phyloP scores from a whole-genome alignment of 2,888 invertebrate species.

The Polyommatus iphigenia region DNA sequence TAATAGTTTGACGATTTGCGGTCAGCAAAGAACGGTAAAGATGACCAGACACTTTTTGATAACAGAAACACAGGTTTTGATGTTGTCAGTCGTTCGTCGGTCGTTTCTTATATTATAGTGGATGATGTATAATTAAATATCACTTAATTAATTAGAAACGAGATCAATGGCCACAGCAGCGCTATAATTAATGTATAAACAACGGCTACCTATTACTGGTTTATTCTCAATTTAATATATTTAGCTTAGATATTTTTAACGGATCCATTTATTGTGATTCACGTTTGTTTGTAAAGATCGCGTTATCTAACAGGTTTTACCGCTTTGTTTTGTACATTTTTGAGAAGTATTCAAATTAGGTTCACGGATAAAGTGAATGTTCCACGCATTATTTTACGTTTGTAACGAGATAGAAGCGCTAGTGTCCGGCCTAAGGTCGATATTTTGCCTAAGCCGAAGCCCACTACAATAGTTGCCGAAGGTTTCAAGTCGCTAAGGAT shows the following conservation, averaged over 20 bases:
- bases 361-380: constrained; percentile 20
- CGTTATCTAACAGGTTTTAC: constrained; percentile 18
- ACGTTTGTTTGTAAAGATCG: constrained; percentile 8
- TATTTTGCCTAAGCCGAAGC: background rate
- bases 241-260: constrained; percentile 21
- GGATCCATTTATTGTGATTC: constrained; percentile 6
- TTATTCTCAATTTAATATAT: constrained; percentile 13
- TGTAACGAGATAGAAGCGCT: constrained; percentile 17
- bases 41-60: background rate
- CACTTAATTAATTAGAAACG: background rate
- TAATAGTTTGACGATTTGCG: background rate
- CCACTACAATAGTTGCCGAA: too few species aligned
- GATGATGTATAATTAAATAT: constrained; percentile 2
- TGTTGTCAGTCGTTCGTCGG: background rate
- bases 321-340: constrained; percentile 19
- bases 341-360: constrained; percentile 13
- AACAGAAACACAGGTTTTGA: background rate
- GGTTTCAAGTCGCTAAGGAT: too few species aligned
- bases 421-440: background rate
- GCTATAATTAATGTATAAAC: background rate
- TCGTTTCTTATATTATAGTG: background rate
- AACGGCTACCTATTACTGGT: background rate
- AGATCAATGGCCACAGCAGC: background rate
- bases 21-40: background rate
- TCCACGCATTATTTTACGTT: constrained; percentile 26